Evolutionary conservation across 2,797 vertebrate genomes (phyloP), one percentile per base, ranked within the genome.

Genomic region (Megaceryle alcyon): DNA sequence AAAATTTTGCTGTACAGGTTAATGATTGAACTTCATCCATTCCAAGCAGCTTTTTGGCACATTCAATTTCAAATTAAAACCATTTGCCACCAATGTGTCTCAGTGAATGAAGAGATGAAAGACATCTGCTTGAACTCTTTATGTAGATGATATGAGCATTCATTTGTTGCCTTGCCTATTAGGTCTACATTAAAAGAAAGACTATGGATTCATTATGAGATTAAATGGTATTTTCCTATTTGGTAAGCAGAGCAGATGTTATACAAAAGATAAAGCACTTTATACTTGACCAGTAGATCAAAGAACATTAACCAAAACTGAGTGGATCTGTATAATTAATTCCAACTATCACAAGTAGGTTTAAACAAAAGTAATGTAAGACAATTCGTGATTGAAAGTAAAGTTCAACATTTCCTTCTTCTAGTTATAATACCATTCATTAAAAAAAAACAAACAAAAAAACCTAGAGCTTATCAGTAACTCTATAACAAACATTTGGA

Each of bases 31-130:
- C 94, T 96, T 73, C 94, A 96, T 93, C 94, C 96, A 96, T 96
- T 97, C 93, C 69, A 79, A 96, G 93, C 90, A 97, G 91, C 92
- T 97, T 98, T 97, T 97, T 90, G 92, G 91, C 93, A 92, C 71
- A 92, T 81, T 95, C 97, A 92, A 97, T 98, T 98, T 97, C 97
- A 97, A 97, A 97, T 95, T 95, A 95, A 97, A 97, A 87, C 63
- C 86, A 54, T 89, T 91, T 95, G 88, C 95, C 94, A 96, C 70
- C 77, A 75, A 94, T 76, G 81, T 71, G 84, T 92, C 73, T 89
- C 95, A 84, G 84, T 92, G 81, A 97, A 95, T 93, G 81, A 96
- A 83, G 59, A 82, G 96, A 91, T 86, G 93, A 94, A 82, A 79
- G 94, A 77, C 82, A 72, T 91, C 92, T 97, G 90, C 96, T 94